Evolutionary conservation across 2,888 invertebrate species (phyloP).

Genomic region (Lasioglossum zephyrum): DNA sequence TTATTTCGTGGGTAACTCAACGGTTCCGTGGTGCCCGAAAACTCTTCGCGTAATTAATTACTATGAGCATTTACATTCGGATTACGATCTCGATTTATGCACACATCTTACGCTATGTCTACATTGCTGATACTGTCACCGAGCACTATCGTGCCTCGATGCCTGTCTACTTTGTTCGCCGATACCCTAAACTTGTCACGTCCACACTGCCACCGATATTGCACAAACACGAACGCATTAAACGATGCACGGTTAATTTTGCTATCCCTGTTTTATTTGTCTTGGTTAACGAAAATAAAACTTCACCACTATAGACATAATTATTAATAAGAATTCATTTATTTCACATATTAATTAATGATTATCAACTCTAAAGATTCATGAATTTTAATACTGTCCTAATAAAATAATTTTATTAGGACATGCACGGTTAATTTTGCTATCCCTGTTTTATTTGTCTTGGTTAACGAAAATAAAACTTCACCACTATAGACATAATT

Average conservation of each 20-base stretch:
- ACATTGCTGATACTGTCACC: slow-evolving; percentile 5
- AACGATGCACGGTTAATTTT: not conserved
- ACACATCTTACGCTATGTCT: slow-evolving; percentile 4
- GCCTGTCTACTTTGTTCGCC: not conserved
- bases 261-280: not conserved
- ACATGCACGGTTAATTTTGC: not conserved
- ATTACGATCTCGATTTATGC: slow-evolving; percentile 8
- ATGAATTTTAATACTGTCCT: too few species aligned
- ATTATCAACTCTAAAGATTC: too few species aligned
- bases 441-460: not conserved
- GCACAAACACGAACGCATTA: not conserved
- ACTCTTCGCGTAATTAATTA: not conserved
- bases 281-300: not conserved
- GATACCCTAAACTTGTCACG: not conserved
- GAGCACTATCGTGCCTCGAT: not conserved
- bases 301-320: not conserved
- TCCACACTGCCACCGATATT: not conserved
- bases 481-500: not conserved
- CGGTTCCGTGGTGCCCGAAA: not conserved
- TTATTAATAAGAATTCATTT: not conserved
- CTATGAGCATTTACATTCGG: slow-evolving; percentile 8
- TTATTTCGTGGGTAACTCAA: not conserved
- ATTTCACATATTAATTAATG: too few species aligned
- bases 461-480: not conserved
- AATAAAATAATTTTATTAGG: too few species aligned